Base-by-base conservation (phyloP, 2,113 vertebrate species). In the Benitochromis conjunctus region DNA sequence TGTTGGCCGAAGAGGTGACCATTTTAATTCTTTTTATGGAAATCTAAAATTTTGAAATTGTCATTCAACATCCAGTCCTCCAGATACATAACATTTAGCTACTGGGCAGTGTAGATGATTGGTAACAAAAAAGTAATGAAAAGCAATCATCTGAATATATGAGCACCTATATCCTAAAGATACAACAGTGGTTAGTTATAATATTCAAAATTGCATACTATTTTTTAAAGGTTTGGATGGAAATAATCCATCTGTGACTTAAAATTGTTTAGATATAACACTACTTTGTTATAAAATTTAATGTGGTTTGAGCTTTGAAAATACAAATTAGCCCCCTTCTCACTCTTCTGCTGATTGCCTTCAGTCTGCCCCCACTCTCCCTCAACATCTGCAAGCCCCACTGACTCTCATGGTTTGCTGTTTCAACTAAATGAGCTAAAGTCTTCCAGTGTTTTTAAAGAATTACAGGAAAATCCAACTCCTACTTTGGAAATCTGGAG, bases 401-500 rank as follows among this genome's bases (percentile, higher is more conserved):
- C 38, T 43, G 64, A 43, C n/a, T 71, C 38, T 26, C 38, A 6
- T 5, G 38, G 46, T 71, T 43, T 46, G 66, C 21, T 71, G 21
- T 71, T 71, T 26, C 36, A 46, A 8, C 3, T 69, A 69, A 7
- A 69, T 14, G 12, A n/a, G 13, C 5, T 26, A 46, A 69, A 46
- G n/a, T 43, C 38, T 43, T 43, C 16, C n/a, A 26, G 64, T 16
- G 4, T 7, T 43, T 69, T 16, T 1, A 43, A 26, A 46, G 21
- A 21, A 16, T 18, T 18, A 71, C 21, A 71, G 64, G 38, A 69
- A 69, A 24, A 69, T 7, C 62, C 36, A 24, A 14, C 36, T 43
- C 36, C 11, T 41, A 69, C 41, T 66, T 41, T 66, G 34, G 62
- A 66, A 66, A 66, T 12, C 34, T 38, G 62, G 38, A 66, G 62